Evolutionary conservation across 2,113 vertebrate species (phyloP).

Genomic region (Pogona vitticeps): DNA sequence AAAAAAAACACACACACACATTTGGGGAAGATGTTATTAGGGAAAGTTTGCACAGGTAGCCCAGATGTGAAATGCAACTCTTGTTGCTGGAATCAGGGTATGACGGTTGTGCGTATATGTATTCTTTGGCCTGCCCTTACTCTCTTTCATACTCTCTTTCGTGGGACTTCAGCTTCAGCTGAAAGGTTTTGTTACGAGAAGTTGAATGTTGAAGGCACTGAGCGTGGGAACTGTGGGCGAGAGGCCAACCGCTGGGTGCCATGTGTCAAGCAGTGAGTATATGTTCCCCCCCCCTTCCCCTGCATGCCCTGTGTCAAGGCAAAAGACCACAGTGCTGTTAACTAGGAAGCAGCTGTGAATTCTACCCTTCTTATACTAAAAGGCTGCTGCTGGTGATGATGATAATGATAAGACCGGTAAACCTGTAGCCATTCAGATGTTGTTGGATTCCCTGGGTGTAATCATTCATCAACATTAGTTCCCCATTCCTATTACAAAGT

Average conservation of each 20-base stretch:
- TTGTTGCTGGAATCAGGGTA: neutral
- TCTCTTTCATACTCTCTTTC: neutral
- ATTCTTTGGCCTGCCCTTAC: neutral
- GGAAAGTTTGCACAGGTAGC: neutral
- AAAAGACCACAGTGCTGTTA: no score
- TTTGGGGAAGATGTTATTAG: neutral
- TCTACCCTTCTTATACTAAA: neutral
- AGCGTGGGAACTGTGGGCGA: constrained; percentile 92
- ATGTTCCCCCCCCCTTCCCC: neutral
- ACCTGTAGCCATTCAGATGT: no score
- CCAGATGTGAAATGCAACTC: neutral
- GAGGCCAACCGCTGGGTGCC: constrained; percentile 88
- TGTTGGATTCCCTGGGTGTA: no score
- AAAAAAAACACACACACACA: neutral
- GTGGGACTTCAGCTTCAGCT: constrained; percentile 77
- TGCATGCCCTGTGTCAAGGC: neutral
- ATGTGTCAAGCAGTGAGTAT: constrained; percentile 93
- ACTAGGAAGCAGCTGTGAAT: neutral
- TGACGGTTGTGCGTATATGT: neutral
- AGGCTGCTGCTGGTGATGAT: no score
- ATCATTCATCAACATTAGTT: no score
- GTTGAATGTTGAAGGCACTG: constrained; percentile 92
- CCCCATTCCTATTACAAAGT: neutral
- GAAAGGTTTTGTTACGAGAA: constrained; percentile 97
- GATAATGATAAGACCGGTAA: no score